Conservation (phyloP, 2,113 vertebrate genomes). For the Oreochromis aureus region DNA sequence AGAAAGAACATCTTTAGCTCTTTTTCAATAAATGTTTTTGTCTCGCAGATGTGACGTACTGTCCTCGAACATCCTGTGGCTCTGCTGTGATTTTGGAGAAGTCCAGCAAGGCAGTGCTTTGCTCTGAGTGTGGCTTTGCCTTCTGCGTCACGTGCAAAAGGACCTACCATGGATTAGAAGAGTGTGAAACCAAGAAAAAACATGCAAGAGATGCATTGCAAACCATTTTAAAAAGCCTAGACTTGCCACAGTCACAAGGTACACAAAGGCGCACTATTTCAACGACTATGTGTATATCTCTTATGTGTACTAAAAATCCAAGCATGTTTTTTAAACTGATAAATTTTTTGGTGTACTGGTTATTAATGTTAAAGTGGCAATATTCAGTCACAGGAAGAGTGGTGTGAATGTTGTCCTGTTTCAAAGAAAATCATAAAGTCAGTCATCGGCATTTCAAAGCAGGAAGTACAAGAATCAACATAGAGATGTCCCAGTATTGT, state of each 20-base stretch:
- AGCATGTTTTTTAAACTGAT: background rate
- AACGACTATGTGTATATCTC: background rate
- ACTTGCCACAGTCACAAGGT: background rate
- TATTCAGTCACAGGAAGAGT: background rate
- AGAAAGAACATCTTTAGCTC: background rate
- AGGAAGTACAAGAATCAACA: background rate
- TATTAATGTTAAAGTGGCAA: background rate
- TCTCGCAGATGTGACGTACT: conserved; percentile 77
- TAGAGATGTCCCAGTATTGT: background rate
- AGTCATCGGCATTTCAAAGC: background rate
- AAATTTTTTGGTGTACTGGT: background rate
- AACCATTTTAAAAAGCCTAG: background rate
- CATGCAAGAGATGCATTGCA: background rate
- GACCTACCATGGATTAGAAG: conserved; percentile 80
- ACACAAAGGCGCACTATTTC: background rate
- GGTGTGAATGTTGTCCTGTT: background rate
- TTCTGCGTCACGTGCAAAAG: conserved; percentile 81
- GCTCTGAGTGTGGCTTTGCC: conserved; percentile 80
- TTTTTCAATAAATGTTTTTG: background rate
- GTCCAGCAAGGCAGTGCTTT: conserved; percentile 74
- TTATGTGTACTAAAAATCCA: background rate
- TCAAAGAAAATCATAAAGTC: background rate
- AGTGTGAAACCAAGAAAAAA: conserved; percentile 54
- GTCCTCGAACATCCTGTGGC: conserved; percentile 77
- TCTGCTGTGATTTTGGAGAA: conserved; percentile 79